phyloP scores from a whole-genome alignment of 2,888 invertebrate species.

The Amiota mariae region DNA sequence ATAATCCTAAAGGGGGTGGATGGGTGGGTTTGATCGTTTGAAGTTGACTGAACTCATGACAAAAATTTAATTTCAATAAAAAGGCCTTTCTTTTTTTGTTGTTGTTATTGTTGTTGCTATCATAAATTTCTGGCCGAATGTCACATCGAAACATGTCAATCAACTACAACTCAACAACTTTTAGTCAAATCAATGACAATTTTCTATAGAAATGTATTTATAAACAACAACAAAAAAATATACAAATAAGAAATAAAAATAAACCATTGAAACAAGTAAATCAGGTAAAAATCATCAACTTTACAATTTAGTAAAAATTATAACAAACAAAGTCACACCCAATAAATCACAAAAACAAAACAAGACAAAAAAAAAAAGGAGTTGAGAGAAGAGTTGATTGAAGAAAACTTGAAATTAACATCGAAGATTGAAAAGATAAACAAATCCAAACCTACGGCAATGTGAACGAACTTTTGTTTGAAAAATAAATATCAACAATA shows the following conservation, averaged over 20 bases:
- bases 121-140: no score
- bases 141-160: no score
- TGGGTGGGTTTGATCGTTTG: no score
- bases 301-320: neutral
- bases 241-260: neutral
- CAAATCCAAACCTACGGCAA: slow-evolving; percentile 53
- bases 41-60: slow-evolving; percentile 17
- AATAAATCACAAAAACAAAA: neutral
- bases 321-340: neutral
- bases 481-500: neutral
- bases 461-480: slow-evolving; percentile 53
- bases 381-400: slow-evolving; percentile 2
- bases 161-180: no score
- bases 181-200: no score
- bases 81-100: no score
- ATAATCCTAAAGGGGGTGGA: no score
- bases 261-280: slow-evolving; percentile 4
- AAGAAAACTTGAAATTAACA: slow-evolving; percentile 4
- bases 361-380: neutral
- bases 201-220: no score
- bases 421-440: slow-evolving; percentile 17
- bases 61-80: neutral
- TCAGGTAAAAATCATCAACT: slow-evolving; percentile 10
- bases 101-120: no score
- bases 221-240: no score